Evolutionary conservation across 2,113 vertebrate genomes (phyloP).

Genomic region (Perccottus glenii): DNA sequence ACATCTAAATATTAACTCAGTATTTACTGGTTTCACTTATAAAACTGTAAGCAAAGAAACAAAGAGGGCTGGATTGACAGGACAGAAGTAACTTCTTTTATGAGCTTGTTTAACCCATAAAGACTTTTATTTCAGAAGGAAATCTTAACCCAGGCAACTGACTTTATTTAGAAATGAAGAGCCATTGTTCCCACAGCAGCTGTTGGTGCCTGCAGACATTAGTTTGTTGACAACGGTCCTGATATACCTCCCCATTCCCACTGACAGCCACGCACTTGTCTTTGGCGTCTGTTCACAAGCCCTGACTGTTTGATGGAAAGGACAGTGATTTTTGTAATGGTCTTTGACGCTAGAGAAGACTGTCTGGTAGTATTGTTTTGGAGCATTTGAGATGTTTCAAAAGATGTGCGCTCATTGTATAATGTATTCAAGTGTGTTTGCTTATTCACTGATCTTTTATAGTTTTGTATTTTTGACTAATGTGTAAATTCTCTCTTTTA

Average conservation of each 20-base stretch:
- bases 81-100: neutral
- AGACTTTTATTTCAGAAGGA: neutral
- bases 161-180: constrained; percentile 62
- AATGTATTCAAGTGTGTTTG: constrained; percentile 6
- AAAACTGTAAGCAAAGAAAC: neutral
- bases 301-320: constrained; percentile 43
- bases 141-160: constrained; percentile 27
- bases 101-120: constrained; percentile 2
- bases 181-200: constrained; percentile 60
- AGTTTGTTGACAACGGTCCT: constrained; percentile 52
- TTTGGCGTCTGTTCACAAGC: constrained; percentile 32
- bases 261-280: constrained; percentile 12
- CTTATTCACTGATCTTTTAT: constrained; percentile 2
- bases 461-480: constrained; percentile 4
- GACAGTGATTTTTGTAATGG: constrained; percentile 43
- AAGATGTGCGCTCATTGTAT: constrained; percentile 1
- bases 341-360: too few species aligned
- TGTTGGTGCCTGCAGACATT: constrained; percentile 57
- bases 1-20: neutral
- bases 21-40: neutral
- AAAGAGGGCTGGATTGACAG: neutral
- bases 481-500: constrained; percentile 14
- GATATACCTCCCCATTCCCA: constrained; percentile 36
- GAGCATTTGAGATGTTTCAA: constrained; percentile 4
- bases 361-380: neutral